Base-by-base conservation (phyloP, 2,888 invertebrate genomes). In the Epistrophe eligans region DNA sequence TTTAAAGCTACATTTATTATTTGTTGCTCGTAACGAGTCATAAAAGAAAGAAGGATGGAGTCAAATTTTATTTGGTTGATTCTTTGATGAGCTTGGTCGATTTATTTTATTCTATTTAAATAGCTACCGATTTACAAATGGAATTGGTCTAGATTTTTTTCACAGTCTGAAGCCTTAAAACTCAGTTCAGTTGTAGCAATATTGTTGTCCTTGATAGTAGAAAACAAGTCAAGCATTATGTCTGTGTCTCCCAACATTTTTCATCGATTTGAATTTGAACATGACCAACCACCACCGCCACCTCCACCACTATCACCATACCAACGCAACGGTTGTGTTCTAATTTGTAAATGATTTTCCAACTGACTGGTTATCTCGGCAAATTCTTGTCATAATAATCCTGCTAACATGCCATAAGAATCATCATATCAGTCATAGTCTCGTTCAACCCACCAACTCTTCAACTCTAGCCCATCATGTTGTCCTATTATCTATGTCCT, bases 361-460 rank as follows among this genome's bases (percentile, higher is more conserved):
- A 79, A 13, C 62, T 64, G 72, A 79, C 60, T 66, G 32, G 28
- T 17, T 72, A 60, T 72, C 70, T 71, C 60, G 43, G 64, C 77
- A 81, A 76, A 67, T 60, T 72, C 66, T 79, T 82, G 79, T 83
- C 76, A 76, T 76, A 83, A 83, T 76, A 83, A 79, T 79, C 72
- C 76, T 79, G 40, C 77, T 70, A 43, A 74, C 71, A 76, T 79
- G 57, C 77, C 77, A 76, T 66, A 55, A 76, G 66, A 66, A 82
- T 74, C 28, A 74, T 82, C 70, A 40, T 79, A 62, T 74, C 70
- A 40, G 52, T 40, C 52, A 48, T 13, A 66, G 64, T 43, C 40
- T 79, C 4, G 32, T 17, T 11, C 57, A 50, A 35, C 10, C 43
- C 24, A 38, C 24, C 24, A 15, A 13, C 35, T 8, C 57, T 19